These are phyloP conservation scores for Pterois miles DNA, from an alignment of 2,797 vertebrate species.

Conservation along the genomic window DNA sequence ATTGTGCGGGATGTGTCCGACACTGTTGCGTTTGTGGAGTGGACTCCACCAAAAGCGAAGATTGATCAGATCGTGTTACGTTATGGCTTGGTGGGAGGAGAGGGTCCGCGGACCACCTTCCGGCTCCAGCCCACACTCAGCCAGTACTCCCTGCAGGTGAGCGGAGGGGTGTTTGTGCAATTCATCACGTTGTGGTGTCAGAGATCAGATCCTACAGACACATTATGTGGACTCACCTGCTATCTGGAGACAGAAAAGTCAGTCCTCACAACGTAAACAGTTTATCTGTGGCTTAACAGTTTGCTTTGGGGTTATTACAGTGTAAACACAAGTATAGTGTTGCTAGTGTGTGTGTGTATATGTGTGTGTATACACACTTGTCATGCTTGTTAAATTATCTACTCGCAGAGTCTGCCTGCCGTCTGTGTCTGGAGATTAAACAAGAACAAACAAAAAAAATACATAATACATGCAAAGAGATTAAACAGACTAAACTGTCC, in stretches of 20 bases:
- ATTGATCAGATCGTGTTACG: constrained; percentile 94
- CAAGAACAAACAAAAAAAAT: constrained; percentile 19
- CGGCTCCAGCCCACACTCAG: constrained; percentile 95
- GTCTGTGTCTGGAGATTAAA: constrained; percentile 53
- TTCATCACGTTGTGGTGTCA: constrained; percentile 11
- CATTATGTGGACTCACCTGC: constrained; percentile 15
- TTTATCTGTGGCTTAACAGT: constrained; percentile 28
- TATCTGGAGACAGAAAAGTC: constrained; percentile 17
- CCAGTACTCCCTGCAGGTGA: constrained; percentile 96
- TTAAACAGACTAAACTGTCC: constrained; percentile 22
- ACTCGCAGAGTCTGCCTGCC: constrained; percentile 23
- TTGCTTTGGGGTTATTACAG: constrained; percentile 16
- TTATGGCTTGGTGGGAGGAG: constrained; percentile 89
- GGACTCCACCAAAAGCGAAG: constrained; percentile 91
- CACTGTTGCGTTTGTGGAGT: constrained; percentile 97
- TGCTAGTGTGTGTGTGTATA: neutral
- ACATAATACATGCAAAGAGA: constrained; percentile 25
- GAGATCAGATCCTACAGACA: constrained; percentile 19
- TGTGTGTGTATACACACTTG: neutral
- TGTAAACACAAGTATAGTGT: constrained; percentile 8
- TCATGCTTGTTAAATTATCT: constrained; percentile 47
- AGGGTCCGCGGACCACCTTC: constrained; percentile 92
- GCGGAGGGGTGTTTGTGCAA: constrained; percentile 1
- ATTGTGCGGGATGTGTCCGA: constrained; percentile 94
- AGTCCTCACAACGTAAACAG: neutral